Evolutionary conservation across 2,888 invertebrate genomes (phyloP).

Genomic region (Dysmachus trigonus): DNA sequence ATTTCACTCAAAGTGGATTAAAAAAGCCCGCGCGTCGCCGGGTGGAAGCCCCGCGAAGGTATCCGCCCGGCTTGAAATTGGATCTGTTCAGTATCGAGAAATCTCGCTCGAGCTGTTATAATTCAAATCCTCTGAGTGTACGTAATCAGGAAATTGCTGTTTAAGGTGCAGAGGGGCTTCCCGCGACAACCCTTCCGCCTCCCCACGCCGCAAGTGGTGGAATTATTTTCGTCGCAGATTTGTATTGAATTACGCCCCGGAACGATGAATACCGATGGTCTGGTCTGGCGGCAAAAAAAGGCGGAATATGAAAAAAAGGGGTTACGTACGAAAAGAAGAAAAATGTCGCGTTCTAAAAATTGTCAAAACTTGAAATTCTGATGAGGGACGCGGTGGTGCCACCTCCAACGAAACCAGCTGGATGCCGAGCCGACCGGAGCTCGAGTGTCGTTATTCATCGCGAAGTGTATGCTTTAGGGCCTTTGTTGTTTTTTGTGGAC

Average conservation of each 20-base stretch:
- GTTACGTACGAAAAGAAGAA: slow-evolving; percentile 1
- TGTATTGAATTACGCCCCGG: slow-evolving; percentile 12
- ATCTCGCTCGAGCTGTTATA: slow-evolving; percentile 5
- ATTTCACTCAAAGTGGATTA: slow-evolving; percentile 34
- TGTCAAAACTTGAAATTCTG: slow-evolving; percentile 24
- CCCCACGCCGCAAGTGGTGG: not conserved
- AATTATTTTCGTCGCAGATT: slow-evolving; percentile 18
- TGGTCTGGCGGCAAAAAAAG: not conserved
- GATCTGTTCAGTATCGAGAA: slow-evolving; percentile 12
- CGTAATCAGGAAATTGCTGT: slow-evolving; percentile 31
- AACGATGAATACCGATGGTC: not conserved
- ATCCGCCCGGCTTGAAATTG: not conserved
- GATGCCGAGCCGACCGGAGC: not conserved
- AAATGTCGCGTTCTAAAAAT: slow-evolving; percentile 5
- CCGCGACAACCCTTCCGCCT: not conserved
- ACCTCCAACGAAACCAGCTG: not conserved
- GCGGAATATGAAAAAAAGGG: not conserved
- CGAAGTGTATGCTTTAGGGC: not conserved
- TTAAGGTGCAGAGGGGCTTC: not conserved
- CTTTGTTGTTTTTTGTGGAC: not conserved
- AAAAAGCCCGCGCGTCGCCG: slow-evolving; percentile 17
- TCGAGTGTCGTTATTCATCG: not conserved
- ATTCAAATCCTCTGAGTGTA: slow-evolving; percentile 20
- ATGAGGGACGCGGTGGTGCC: not conserved
- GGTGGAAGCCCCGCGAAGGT: slow-evolving; percentile 15